Evolutionary conservation across 2,113 vertebrate species (phyloP).

Genomic region (Cyprinus carpio): DNA sequence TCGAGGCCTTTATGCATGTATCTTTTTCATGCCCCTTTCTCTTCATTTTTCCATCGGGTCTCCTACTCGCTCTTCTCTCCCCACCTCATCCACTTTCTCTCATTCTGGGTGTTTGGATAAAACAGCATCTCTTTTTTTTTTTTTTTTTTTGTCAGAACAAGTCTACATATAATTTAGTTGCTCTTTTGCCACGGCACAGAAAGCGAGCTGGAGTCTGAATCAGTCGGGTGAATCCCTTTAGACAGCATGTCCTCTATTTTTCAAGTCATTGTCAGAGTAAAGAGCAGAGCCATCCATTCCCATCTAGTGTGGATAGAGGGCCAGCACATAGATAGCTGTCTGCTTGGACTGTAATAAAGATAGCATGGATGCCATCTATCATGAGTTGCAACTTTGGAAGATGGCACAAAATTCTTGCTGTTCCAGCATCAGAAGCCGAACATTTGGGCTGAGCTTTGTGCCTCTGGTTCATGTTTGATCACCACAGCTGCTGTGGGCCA

Average conservation of each 20-base stretch:
- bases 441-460: conserved; percentile 2
- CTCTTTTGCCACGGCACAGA: conserved; percentile 37
- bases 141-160: conserved; percentile 6
- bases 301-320: conserved; percentile 32
- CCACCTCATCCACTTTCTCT: conserved; percentile 33
- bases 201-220: background rate
- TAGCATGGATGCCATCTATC: conserved; percentile 24
- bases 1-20: conserved; percentile 2
- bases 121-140: conserved; percentile 3
- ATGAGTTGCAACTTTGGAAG: background rate
- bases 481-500: conserved; percentile 22
- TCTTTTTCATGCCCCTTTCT: conserved; percentile 2
- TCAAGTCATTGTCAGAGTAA: conserved; percentile 39
- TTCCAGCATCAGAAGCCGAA: conserved; percentile 20
- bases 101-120: conserved; percentile 1
- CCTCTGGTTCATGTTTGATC: conserved; percentile 28
- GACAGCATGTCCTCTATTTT: conserved; percentile 48
- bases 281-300: conserved; percentile 44
- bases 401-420: conserved; percentile 11
- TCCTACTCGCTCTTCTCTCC: background rate
- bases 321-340: conserved; percentile 23
- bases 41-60: background rate
- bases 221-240: conserved; percentile 39
- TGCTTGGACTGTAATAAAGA: conserved; percentile 23
- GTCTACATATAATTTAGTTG: conserved; percentile 33